Base-by-base conservation (phyloP, 2,888 invertebrate genomes). In the Petrolisthes manimaculis region DNA sequence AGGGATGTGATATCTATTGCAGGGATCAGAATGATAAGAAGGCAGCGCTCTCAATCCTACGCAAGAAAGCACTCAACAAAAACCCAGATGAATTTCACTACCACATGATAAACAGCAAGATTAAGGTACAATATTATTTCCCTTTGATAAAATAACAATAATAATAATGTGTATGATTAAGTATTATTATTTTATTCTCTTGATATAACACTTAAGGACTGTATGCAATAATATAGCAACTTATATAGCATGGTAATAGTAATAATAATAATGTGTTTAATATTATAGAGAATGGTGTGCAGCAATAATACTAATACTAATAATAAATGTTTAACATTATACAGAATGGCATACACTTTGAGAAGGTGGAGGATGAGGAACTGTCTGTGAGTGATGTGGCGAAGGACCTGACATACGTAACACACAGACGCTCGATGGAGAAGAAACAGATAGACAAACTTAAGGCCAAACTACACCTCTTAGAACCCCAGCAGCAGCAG, bases 81-180 rank as follows among this genome's bases (percentile, higher is more conserved):
- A 99, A 99, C 94, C 98, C 98, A 0, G 99, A 99, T 95, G 99
- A 99, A 93, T 99, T 99, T 94, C 97, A 99, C 93, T 97, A 97
- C 94, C 98, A 98, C 92, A 99, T 99, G 99, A 95, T 98, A 88
- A 97, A 97, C 93, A 96, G 98, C 0, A 95, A 95, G 93, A 93
- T 96, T 0, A 93, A 94, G 90, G 94, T 89, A 83, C n/a, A 24
- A n/a, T 8, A 54, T 5, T 53, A 56, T 56, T 85, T 78, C 18
- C 37, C 14, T 9, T 9, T 77, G 12, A 14, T 80, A 5, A 5
- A 8, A 61, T 77, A 71, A 24, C 21, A 21, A 24, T 1, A n/a
- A 75, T 75, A 75, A 12, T 9, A n/a, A 37, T 2, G 0, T 37
- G 37, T 37, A 37, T 37, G 37, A 37, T 37, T 2, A 37, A 37